Base-by-base conservation (phyloP, 2,888 invertebrate genomes). In the Dicranocentrus wangi region DNA sequence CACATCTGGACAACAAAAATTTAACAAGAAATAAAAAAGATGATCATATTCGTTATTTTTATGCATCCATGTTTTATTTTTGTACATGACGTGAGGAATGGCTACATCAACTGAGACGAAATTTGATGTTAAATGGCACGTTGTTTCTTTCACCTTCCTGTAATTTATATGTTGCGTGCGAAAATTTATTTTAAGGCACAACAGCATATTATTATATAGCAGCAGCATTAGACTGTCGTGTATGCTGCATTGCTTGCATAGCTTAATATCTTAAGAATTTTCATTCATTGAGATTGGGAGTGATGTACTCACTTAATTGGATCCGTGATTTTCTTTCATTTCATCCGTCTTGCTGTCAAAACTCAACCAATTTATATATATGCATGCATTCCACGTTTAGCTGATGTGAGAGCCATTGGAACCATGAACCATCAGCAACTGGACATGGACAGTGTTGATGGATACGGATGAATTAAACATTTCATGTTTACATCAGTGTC, bases 21-120 rank as follows among this genome's bases (percentile, higher is more conserved):
- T 19, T 65, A 3, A 65, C 39, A 32, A 60, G 28, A 60, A 60
- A 60, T 55, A 55, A 55, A 55, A 23, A 58, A 58, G 10, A 28
- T 60, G 21, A 32, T 60, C 32, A 19, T 17, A n/a, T 65, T 23
- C 15, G 5, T 43, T 65, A 43, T 65, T 65, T 65, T 42, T 65
- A 21, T 65, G 65, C 65, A 43, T 65, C 43, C 42, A 42, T 65
- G 43, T 65, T 65, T 65, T 65, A 60, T 60, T 60, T 60, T 60
- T 60, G 19, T n/a, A n/a, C 60, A 60, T 60, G 60, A 60, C 60
- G 60, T 60, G 60, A 19, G 19, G 5, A 5, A 39, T 39, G 15
- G n/a, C 5, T 51, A 7, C 39, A 39, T 13, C 7, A n/a, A 17
- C n/a, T 51, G 51, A 17, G 10, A 51, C n/a, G 39, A 39, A 39